These are phyloP conservation scores for Philereme transversata DNA, from an alignment of 2,888 invertebrate species.

Conservation along the genomic window DNA sequence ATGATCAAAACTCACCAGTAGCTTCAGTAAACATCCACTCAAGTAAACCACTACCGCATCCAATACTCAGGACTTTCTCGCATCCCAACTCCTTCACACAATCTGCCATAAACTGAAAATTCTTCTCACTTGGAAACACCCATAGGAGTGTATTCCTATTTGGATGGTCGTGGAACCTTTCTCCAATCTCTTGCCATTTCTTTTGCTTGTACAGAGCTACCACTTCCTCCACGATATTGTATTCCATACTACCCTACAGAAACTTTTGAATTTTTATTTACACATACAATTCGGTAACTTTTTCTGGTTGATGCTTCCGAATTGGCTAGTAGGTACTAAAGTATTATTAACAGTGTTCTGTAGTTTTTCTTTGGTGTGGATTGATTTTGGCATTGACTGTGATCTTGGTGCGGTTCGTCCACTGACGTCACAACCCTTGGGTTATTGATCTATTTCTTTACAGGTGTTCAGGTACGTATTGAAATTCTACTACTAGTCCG, in stretches of 20 bases:
- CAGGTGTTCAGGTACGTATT: slow-evolving; percentile 47
- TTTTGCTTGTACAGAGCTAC: slow-evolving; percentile 65
- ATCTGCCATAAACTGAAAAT: slow-evolving; percentile 84
- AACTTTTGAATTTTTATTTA: not conserved
- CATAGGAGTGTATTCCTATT: slow-evolving; percentile 86
- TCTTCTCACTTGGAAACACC: slow-evolving; percentile 88
- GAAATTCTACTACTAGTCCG: not conserved
- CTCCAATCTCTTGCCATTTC: slow-evolving; percentile 77
- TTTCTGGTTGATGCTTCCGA: too few species aligned
- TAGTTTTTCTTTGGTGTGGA: slow-evolving; percentile 4
- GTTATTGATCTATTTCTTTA: slow-evolving; percentile 50
- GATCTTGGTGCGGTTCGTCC: slow-evolving; percentile 38
- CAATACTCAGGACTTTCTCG: slow-evolving; percentile 86
- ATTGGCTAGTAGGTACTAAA: not conserved
- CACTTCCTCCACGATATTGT: slow-evolving; percentile 63
- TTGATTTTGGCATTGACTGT: slow-evolving; percentile 46
- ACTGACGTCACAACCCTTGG: slow-evolving; percentile 37
- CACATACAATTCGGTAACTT: too few species aligned
- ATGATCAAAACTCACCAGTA: slow-evolving; percentile 77
- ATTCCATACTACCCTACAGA: slow-evolving; percentile 50
- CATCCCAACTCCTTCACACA: slow-evolving; percentile 71
- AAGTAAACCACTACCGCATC: slow-evolving; percentile 92
- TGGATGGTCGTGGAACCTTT: slow-evolving; percentile 74
- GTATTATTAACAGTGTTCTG: too few species aligned
- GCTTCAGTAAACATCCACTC: slow-evolving; percentile 90